These are phyloP conservation scores for Drosophila anomalata DNA, from an alignment of 2,888 invertebrate genomes.

Conservation along the genomic window DNA sequence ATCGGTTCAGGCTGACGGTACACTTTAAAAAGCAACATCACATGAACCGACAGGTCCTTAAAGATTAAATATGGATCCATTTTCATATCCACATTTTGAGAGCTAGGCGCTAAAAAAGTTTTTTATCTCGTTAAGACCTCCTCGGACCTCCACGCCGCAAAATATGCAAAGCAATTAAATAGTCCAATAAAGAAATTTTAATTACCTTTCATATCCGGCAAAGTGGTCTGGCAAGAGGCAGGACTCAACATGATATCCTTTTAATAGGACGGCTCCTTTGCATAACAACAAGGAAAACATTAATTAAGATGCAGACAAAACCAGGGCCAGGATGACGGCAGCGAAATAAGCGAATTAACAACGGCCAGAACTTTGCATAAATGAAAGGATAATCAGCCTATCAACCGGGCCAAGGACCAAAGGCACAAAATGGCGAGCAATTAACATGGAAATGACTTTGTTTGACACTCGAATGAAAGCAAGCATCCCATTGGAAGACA, in stretches of 20 bases:
- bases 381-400: slow-evolving; percentile 82
- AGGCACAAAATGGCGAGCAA: slow-evolving; percentile 74
- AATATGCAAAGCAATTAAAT: slow-evolving; percentile 56
- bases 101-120: not conserved
- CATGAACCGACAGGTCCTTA: not conserved
- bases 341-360: slow-evolving; percentile 82
- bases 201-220: slow-evolving; percentile 71
- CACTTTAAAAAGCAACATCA: not conserved
- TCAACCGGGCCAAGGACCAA: slow-evolving; percentile 48
- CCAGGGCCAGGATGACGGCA: slow-evolving; percentile 46
- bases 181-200: slow-evolving; percentile 67
- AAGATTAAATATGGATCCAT: no score
- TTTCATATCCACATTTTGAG: no score
- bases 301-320: slow-evolving; percentile 77
- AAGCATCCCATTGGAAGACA: slow-evolving; percentile 50
- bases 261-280: slow-evolving; percentile 69
- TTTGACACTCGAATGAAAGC: slow-evolving; percentile 68
- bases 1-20: not conserved
- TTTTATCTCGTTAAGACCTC: not conserved
- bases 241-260: slow-evolving; percentile 62
- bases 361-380: slow-evolving; percentile 79
- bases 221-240: slow-evolving; percentile 42
- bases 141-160: not conserved
- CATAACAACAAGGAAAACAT: slow-evolving; percentile 75
- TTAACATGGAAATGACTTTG: slow-evolving; percentile 79